Base-by-base conservation (phyloP, 2,797 vertebrate species). In the Neosilurus mollespiculum region DNA sequence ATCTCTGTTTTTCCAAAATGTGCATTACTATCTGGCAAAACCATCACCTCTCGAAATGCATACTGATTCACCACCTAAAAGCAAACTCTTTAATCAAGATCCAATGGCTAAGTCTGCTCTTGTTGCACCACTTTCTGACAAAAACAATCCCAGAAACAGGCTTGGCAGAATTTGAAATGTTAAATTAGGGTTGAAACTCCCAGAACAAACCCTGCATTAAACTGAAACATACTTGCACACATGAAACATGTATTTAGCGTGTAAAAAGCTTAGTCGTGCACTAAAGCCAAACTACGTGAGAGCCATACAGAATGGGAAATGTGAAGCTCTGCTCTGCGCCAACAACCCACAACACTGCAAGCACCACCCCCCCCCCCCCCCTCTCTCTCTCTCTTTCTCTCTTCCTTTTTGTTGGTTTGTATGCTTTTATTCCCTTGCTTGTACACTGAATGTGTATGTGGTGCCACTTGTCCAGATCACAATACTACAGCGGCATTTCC, bases 401-500 rank as follows among this genome's bases (percentile, higher is more conserved):
- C 2, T 64, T 64, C 15, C 1, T 53, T 56, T 11, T 75, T 58
- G 9, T 56, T 49, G n/a, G 30, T 77, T 80, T 80, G 73, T 56
- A 24, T 79, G 83, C 81, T 85, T 76, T 88, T 88, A 69, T 88
- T 89, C 83, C 86, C 59, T 30, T 73, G 79, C 72, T 67, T 87
- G 89, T 83, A 75, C 56, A 6, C 70, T 70, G 71, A 70, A 75
- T 84, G 70, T 84, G 70, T 34, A 67, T 54, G 37, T 54, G 78
- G 79, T 83, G 71, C 85, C 70, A 78, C 34, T 85, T 87, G 88
- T 87, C 26, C 80, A 9, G 51, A 62, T 87, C 81, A 87, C 83
- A 86, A 89, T 84, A 83, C 77, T 89, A 89, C 87, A 89, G 86
- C 69, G 12, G 81, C 81, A 86, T 24, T 79, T 65, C 82, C 88